Evolutionary conservation across 2,113 vertebrate genomes (phyloP).

Genomic region (Monopterus albus): DNA sequence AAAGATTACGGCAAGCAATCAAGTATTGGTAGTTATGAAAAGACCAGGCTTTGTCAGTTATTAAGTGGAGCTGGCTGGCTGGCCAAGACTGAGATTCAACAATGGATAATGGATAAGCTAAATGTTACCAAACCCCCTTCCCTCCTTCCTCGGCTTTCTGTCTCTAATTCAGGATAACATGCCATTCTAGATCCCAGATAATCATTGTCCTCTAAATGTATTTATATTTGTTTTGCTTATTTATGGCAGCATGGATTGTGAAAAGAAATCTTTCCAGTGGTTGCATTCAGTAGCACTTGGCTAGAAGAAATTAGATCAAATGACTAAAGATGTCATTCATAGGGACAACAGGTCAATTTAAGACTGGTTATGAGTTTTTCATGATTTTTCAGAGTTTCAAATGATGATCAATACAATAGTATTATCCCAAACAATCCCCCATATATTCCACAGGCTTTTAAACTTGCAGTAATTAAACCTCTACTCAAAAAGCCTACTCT

Average conservation of each 20-base stretch:
- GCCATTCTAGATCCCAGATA: slow-evolving; percentile 72
- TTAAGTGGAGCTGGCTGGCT: slow-evolving; percentile 73
- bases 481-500: too few relatives aligned
- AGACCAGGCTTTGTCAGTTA: slow-evolving; percentile 75
- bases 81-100: slow-evolving; percentile 72
- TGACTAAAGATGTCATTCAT: too few relatives aligned
- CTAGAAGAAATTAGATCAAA: too few relatives aligned
- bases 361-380: too few relatives aligned
- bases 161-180: slow-evolving; percentile 74
- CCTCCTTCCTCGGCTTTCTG: slow-evolving; percentile 31
- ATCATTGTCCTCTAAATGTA: slow-evolving; percentile 74
- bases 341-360: slow-evolving; percentile 3
- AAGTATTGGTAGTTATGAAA: slow-evolving; percentile 77
- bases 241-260: slow-evolving; percentile 47
- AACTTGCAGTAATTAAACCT: too few relatives aligned
- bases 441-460: too few relatives aligned
- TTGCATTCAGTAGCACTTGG: background rate
- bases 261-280: background rate
- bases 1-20: slow-evolving; percentile 84
- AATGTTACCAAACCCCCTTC: slow-evolving; percentile 57
- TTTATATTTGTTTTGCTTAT: slow-evolving; percentile 69
- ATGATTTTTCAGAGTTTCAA: too few relatives aligned
- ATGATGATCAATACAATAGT: too few relatives aligned
- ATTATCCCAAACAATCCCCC: too few relatives aligned
- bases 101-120: slow-evolving; percentile 67